A percentile compares a stretch with the other conserved stretches of the same genome.
Conservation (phyloP, 1,140 invertebrate genomes). For the Caerostris extrusa region DNA sequence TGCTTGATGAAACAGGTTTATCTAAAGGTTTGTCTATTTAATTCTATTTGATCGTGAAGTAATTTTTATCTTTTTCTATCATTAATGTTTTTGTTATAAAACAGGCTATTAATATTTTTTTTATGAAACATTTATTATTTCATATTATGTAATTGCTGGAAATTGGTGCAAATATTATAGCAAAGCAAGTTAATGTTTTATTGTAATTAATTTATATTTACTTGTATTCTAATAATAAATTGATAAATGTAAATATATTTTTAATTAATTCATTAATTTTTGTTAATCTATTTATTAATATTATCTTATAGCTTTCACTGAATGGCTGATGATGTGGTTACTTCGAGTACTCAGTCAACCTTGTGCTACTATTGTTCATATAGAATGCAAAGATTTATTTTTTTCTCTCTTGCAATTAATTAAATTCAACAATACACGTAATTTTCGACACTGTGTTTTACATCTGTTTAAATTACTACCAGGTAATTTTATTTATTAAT, state of each 20-base stretch:
- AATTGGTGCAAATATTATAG: background rate
- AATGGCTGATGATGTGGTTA: conserved; percentile 74
- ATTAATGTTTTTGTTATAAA: background rate
- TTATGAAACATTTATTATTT: background rate
- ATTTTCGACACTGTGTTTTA: conserved; percentile 19
- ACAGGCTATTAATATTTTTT: too few relatives aligned
- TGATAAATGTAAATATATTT: background rate
- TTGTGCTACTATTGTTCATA: conserved; percentile 33
- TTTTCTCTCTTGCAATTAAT: conserved; percentile 58
- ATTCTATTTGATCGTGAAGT: background rate
- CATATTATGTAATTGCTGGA: background rate
- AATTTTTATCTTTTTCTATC: background rate
- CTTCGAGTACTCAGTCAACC: conserved; percentile 55
- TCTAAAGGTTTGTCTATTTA: background rate
- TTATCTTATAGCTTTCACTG: conserved; percentile 64
- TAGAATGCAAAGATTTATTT: conserved; percentile 65
- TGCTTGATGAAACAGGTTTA: conserved; percentile 8
- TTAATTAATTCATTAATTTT: background rate
- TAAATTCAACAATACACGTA: conserved; percentile 15
- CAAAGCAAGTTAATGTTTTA: background rate
- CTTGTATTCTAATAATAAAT: background rate
- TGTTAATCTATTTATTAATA: background rate
- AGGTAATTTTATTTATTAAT: background rate
- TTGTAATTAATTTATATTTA: background rate
- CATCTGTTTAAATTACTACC: conserved; percentile 13